These are phyloP conservation scores for Syngnathoides biaculeatus DNA, from an alignment of 2,113 vertebrate genomes.

Conservation along the genomic window DNA sequence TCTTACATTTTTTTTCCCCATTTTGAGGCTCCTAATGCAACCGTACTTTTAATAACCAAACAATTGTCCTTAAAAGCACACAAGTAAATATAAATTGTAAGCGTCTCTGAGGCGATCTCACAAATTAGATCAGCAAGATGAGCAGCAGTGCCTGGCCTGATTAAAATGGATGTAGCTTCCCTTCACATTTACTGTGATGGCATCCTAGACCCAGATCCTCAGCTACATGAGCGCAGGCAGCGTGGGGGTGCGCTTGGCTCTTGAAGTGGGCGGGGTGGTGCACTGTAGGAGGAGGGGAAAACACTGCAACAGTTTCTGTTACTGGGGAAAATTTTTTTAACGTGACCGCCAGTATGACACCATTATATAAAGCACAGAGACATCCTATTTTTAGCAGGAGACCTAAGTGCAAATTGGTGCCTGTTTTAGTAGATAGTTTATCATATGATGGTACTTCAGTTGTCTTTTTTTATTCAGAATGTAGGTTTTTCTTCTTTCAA, in stretches of 20 bases:
- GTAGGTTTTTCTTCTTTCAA: no score
- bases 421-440: background rate
- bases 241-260: conserved; percentile 16
- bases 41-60: conserved; percentile 4
- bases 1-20: background rate
- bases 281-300: conserved; percentile 33
- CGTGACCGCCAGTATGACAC: conserved; percentile 55
- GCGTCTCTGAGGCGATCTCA: conserved; percentile 30
- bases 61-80: background rate
- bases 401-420: background rate
- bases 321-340: conserved; percentile 56
- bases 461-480: no score
- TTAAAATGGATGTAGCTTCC: conserved; percentile 53
- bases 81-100: conserved; percentile 3
- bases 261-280: conserved; percentile 46
- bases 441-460: background rate
- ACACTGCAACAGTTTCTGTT: conserved; percentile 51
- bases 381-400: conserved; percentile 23
- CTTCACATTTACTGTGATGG: conserved; percentile 39
- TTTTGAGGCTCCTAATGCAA: conserved; percentile 14
- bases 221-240: conserved; percentile 5
- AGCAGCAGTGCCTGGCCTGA: conserved; percentile 33
- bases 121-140: conserved; percentile 30
- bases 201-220: conserved; percentile 51
- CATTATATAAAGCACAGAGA: conserved; percentile 28